Evolutionary conservation across 2,888 invertebrate genomes (phyloP).

Genomic region (Luperina testacea): DNA sequence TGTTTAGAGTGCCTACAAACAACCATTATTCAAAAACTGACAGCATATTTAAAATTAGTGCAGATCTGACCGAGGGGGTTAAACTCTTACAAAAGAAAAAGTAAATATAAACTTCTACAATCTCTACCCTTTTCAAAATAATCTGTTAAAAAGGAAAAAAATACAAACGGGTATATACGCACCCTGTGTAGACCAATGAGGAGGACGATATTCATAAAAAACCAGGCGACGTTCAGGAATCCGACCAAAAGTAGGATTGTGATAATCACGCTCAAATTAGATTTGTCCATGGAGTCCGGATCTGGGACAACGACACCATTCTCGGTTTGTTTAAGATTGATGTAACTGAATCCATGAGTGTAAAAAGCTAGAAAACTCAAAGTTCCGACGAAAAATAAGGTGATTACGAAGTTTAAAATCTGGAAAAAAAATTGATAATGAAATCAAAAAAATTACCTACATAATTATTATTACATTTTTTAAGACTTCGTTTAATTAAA

Average conservation of each 20-base stretch:
- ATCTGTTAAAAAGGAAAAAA: background rate
- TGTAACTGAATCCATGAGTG: slow-evolving; percentile 61
- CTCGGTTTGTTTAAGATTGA: slow-evolving; percentile 26
- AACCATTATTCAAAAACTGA: background rate
- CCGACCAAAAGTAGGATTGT: slow-evolving; percentile 38
- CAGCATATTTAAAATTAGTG: background rate
- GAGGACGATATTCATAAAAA: slow-evolving; percentile 54
- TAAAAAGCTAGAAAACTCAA: slow-evolving; percentile 56
- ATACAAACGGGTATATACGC: slow-evolving; percentile 16
- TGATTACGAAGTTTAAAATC: slow-evolving; percentile 55
- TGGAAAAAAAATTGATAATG: slow-evolving; percentile 30
- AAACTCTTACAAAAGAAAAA: background rate
- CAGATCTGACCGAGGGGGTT: background rate
- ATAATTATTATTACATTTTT: too few relatives aligned
- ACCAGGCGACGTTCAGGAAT: slow-evolving; percentile 57
- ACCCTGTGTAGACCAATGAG: slow-evolving; percentile 62
- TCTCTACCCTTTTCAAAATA: background rate
- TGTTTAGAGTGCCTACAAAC: too few relatives aligned
- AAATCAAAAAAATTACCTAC: too few relatives aligned
- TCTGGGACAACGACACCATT: slow-evolving; percentile 40
- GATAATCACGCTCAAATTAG: slow-evolving; percentile 37
- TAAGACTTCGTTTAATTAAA: background rate
- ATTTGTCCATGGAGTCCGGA: slow-evolving; percentile 25
- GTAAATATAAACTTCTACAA: background rate
- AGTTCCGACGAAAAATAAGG: slow-evolving; percentile 54